These are phyloP conservation scores for Acropora yongei DNA, from an alignment of 64 coral and sea anemone genomes.

Conservation along the genomic window DNA sequence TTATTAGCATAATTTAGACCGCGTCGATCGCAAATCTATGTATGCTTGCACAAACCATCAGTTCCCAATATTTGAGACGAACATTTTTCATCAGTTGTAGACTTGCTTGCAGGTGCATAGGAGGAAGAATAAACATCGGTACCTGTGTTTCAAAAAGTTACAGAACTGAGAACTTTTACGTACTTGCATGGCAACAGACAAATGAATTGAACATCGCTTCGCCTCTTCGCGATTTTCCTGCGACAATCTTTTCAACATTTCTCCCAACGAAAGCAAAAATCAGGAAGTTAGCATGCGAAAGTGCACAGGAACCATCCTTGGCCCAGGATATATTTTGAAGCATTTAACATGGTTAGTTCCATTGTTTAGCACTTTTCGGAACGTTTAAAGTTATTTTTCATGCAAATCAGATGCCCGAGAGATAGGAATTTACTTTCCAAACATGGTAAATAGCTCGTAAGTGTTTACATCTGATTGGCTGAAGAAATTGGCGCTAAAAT, in stretches of 20 bases:
- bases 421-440: not conserved
- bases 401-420: slow-evolving; percentile 20
- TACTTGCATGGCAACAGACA: slow-evolving; percentile 36
- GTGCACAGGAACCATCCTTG: slow-evolving; percentile 26
- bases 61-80: not conserved
- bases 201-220: slow-evolving; percentile 34
- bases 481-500: slow-evolving; percentile 36
- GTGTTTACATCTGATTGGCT: slow-evolving; percentile 21
- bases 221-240: slow-evolving; percentile 11
- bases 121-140: not conserved
- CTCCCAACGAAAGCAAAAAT: not conserved
- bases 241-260: slow-evolving; percentile 28
- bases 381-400: not conserved
- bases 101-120: not conserved
- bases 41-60: not conserved
- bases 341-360: not conserved
- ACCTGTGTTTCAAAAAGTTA: not conserved
- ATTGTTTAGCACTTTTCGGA: not conserved
- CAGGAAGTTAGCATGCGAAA: slow-evolving; percentile 11
- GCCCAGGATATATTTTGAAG: not conserved
- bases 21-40: not conserved
- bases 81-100: not conserved
- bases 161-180: not conserved
- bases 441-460: slow-evolving; percentile 26
- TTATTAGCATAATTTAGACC: not conserved